Conservation (phyloP, 2,113 vertebrate species). For the Dinomys branickii region DNA sequence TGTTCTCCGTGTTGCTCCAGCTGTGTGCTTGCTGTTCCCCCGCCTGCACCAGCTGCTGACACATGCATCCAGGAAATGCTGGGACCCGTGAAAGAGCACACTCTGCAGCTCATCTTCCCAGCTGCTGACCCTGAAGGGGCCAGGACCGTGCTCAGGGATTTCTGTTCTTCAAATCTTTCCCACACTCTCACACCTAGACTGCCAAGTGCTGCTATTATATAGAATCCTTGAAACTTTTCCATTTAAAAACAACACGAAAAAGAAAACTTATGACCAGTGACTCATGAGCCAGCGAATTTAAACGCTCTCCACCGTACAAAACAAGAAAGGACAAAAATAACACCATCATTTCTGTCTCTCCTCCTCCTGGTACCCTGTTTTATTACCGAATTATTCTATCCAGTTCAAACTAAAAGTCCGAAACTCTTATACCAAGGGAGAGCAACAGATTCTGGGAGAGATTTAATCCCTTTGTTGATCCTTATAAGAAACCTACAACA, state of each 20-base stretch:
- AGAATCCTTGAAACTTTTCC: neutral
- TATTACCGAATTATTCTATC: neutral
- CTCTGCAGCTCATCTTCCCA: neutral
- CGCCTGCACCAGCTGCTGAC: neutral
- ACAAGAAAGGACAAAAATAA: neutral
- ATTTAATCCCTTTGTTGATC: neutral
- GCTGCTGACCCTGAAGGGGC: neutral
- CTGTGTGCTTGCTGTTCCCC: neutral
- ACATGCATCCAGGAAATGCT: neutral
- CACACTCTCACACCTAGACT: neutral
- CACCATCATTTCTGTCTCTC: neutral
- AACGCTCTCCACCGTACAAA: neutral
- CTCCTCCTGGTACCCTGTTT: neutral
- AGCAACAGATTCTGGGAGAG: neutral
- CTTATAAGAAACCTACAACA: neutral
- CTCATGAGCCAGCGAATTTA: neutral
- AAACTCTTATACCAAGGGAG: neutral
- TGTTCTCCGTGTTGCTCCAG: neutral
- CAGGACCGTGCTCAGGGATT: neutral
- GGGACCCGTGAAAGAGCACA: neutral
- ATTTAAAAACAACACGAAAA: neutral
- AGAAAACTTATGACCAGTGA: neutral
- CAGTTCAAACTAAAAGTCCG: neutral
- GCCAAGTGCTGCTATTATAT: neutral
- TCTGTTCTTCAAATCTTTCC: neutral